Base-by-base conservation (phyloP, 2,113 vertebrate species). In the Macrotus californicus region DNA sequence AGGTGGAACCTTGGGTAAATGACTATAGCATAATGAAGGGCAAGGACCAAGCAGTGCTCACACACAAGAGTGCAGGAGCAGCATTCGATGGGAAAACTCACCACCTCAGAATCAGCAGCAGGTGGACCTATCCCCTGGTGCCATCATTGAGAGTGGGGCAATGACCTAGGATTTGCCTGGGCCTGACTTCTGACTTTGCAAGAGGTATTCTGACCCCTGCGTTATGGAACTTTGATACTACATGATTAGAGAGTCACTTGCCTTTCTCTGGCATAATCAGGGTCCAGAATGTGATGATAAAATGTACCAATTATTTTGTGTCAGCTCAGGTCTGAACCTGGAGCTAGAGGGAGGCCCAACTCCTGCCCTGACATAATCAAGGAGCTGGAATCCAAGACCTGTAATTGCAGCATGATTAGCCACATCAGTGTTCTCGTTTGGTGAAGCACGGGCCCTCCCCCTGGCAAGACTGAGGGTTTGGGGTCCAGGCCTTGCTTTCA, bases 41-140 rank as follows among this genome's bases (percentile, higher is more conserved):
- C 11, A 26, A 61, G 31, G 8, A 5, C 16, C 50, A 43, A 75
- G 24, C n/a, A 1, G 0, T 2, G 21, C 34, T 70, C 21, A 69
- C 26, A 75, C 2, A n/a, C 5, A 16, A 21, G 34, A 29, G 22
- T 52, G 21, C 22, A 83, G n/a, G n/a, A 41, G 18, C 9, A 31
- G 19, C 0, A 2, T 7, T 72, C 10, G 31, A 1, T 69, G 46
- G 54, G 34, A 31, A 85, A 67, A 89, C 24, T 43, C 21, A 36
- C 12, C 0, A 1, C 3, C 7, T 9, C 22, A 5, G n/a, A 29
- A 79, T 13, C 22, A 5, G n/a, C 29, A 73, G 24, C 14, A 77
- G 59, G 6, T 34, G 2, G 41, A 29, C 0, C 5, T 19, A 7
- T 21, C 6, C n/a, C 61, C n/a, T 56, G 6, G 26, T 26, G 9